Evolutionary conservation across 2,113 vertebrate genomes (phyloP).

Genomic region (Psammodynastes pulverulentus): DNA sequence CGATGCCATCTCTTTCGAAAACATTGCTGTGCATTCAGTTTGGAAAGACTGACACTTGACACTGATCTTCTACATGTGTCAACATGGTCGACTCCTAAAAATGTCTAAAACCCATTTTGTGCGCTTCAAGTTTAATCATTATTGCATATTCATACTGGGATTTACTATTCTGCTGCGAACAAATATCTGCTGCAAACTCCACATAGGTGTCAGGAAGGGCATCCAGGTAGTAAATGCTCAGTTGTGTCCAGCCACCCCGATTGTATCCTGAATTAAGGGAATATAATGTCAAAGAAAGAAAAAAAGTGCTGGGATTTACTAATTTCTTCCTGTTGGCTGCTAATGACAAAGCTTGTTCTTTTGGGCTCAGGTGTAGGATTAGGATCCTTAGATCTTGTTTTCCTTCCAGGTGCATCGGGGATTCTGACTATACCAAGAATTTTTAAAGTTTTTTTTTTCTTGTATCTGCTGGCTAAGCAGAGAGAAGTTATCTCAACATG

Average conservation of each 20-base stretch:
- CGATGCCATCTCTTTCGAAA: neutral
- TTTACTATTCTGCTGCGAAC: neutral
- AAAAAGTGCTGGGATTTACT: conserved; percentile 18
- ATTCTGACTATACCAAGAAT: neutral
- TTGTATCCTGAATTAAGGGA: neutral
- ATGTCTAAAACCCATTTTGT: neutral
- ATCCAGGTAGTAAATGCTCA: neutral
- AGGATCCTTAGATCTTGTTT: conserved; percentile 20
- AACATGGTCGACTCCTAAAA: conserved; percentile 37
- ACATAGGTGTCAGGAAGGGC: neutral
- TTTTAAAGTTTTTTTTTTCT: conserved; percentile 5
- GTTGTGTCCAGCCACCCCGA: neutral
- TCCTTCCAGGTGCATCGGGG: neutral
- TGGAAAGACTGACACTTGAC: conserved; percentile 19
- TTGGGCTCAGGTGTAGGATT: neutral
- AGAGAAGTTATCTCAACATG: conserved; percentile 26
- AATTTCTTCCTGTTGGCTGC: conserved; percentile 47
- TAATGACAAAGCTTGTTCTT: conserved; percentile 6
- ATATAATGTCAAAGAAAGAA: neutral
- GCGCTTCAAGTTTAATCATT: conserved; percentile 25
- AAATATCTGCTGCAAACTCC: neutral
- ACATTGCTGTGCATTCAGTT: neutral
- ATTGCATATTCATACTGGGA: conserved; percentile 33
- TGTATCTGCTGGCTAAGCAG: conserved; percentile 19
- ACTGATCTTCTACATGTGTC: neutral